Conservation (phyloP, 2,113 vertebrate genomes). For the Pithys albifrons region DNA sequence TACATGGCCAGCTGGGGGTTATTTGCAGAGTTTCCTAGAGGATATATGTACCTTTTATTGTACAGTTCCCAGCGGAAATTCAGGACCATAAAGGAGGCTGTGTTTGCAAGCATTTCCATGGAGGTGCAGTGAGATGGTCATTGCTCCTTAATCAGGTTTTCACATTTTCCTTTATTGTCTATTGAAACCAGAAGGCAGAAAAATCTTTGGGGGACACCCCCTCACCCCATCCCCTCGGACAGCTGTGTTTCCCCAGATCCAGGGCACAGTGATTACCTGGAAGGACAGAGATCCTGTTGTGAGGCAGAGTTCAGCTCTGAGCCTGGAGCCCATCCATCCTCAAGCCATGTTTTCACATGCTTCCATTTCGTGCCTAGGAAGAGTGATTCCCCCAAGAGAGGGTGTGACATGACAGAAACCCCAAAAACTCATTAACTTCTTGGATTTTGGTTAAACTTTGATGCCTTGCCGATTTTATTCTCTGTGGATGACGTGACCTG, state of each 20-base stretch:
- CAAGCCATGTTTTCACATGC: neutral
- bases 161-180: neutral
- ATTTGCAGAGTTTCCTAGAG: neutral
- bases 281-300: neutral
- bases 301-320: neutral
- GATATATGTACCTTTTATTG: too few species aligned
- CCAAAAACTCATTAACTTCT: neutral
- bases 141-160: neutral
- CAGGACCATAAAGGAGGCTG: neutral
- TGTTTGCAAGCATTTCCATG: neutral
- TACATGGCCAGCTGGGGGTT: neutral
- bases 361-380: neutral
- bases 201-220: neutral
- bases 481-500: neutral
- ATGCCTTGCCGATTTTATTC: neutral
- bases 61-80: neutral
- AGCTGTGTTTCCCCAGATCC: neutral
- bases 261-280: neutral
- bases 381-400: neutral
- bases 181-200: neutral
- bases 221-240: accelerated
- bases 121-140: neutral
- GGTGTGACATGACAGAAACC: neutral
- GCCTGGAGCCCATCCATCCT: neutral
- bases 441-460: neutral